Base-by-base conservation (phyloP, 2,888 invertebrate genomes). In the Ormyrus thymus region DNA sequence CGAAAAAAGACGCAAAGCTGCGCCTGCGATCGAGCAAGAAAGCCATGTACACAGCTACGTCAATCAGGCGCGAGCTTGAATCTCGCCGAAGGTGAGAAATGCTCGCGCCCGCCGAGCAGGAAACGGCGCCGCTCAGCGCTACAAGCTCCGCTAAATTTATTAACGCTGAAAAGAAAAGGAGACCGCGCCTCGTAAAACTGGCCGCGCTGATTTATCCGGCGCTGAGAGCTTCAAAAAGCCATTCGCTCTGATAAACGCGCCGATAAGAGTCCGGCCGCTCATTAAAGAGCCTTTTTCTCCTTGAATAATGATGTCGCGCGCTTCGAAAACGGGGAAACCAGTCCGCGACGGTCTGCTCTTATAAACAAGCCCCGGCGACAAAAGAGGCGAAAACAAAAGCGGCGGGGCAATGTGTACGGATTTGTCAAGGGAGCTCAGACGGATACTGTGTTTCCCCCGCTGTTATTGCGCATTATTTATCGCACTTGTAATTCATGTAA, bases 401-500 rank as follows among this genome's bases (percentile, higher is more conserved):
- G 10, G 61, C 13, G 11, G 29, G 29, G 62, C 15, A 71, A 69
- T 73, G 58, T 62, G 58, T 73, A 62, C 51, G 69, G 72, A 80
- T 80, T 76, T 76, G 80, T 76, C 80, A 45, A 72, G 53, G 48
- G 48, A 69, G 69, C 70, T 48, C 59, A 29, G 46, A 61, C 7
- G 45, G 46, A 6, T 29, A 43, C 46, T 48, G 11, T 48, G 29
- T 55, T 59, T 64, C 46, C 13, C 46, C 29, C 58, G 53, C 59
- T 79, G 73, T 69, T 62, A 73, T 68, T 62, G 62, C 48, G 50
- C 48, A 10, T 69, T 76, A 76, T 76, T 73, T 76, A 76, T 62
- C 76, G 64, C n/a, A n/a, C 71, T 73, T 73, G 76, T 56, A 64
- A 78, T 74, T 78, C 78, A 70, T 78, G 48, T 13, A n/a, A 64